Evolutionary conservation across 2,888 invertebrate species (phyloP).

Genomic region (Leptopilina myrica): DNA sequence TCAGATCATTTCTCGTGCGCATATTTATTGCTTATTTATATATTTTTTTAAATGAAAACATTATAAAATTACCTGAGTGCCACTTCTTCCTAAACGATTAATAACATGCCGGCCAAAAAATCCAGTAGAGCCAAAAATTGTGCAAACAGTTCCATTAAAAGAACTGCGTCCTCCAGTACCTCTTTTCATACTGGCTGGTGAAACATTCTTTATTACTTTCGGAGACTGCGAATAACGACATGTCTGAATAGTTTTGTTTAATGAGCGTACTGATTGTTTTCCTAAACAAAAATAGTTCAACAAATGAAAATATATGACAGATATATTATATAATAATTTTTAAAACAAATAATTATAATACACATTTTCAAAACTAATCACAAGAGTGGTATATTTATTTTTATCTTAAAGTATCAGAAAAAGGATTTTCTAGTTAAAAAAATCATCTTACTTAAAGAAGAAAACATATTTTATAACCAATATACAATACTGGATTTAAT

Average conservation of each 20-base stretch:
- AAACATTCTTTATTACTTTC: conserved; percentile 66
- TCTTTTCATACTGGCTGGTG: conserved; percentile 82
- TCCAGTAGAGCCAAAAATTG: conserved; percentile 96
- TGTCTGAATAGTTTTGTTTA: conserved; percentile 58
- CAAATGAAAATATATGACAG: conserved; percentile 38
- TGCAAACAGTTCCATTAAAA: conserved; percentile 98
- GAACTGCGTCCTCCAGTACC: conserved; percentile 96
- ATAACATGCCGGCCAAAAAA: conserved; percentile 92
- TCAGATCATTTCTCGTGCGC: too few species aligned
- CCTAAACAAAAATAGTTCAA: conserved; percentile 51
- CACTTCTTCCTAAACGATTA: conserved; percentile 92
- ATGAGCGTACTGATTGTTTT: conserved; percentile 57
- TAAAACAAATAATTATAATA: neutral
- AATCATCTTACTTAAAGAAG: neutral
- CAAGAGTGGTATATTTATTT: neutral
- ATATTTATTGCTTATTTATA: too few species aligned
- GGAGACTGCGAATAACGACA: conserved; percentile 64
- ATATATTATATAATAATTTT: neutral
- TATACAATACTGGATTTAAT: too few species aligned
- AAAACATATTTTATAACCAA: neutral
- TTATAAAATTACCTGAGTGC: conserved; percentile 80
- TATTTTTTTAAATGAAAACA: too few species aligned
- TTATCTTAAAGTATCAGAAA: neutral
- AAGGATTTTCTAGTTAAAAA: neutral
- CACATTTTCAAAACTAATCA: neutral